Percentiles rank a stretch among this genome's conserved stretches.
Conservation (phyloP, 2,888 invertebrate species). For the Nymphalis c-album region DNA sequence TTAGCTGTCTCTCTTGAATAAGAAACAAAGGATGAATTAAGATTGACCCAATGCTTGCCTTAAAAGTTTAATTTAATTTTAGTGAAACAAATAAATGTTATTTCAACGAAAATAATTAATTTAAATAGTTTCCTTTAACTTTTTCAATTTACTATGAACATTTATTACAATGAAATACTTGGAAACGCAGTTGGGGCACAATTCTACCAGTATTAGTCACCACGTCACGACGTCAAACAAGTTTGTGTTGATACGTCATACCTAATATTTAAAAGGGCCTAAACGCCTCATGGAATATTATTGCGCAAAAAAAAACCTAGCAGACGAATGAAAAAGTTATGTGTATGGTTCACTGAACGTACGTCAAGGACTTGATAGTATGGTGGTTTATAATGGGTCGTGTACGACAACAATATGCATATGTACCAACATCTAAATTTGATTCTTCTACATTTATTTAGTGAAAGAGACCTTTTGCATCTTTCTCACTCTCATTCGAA, state of each 20-base stretch:
- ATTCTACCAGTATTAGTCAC: constrained; percentile 43
- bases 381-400: constrained; percentile 12
- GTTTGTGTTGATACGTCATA: constrained; percentile 51
- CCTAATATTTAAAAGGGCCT: constrained; percentile 44
- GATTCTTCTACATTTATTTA: no score
- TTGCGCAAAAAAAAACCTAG: constrained; percentile 16
- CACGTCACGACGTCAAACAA: constrained; percentile 46
- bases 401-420: not conserved
- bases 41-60: no score
- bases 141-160: constrained; percentile 16
- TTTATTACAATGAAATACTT: constrained; percentile 38
- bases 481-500: no score
- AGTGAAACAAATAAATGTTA: not conserved
- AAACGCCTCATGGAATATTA: constrained; percentile 31
- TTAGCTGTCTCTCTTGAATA: no score
- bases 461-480: no score
- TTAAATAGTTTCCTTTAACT: not conserved
- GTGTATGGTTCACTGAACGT: constrained; percentile 31
- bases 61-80: no score
- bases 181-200: constrained; percentile 49
- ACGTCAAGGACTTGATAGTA: constrained; percentile 25
- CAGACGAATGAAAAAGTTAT: constrained; percentile 18
- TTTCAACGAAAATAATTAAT: not conserved
- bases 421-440: not conserved
- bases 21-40: no score